Percentiles rank a stretch among this genome's conserved stretches.
These are phyloP conservation scores for Drosophila simulans DNA, from an alignment of 1,140 invertebrate genomes.

Conservation along the genomic window DNA sequence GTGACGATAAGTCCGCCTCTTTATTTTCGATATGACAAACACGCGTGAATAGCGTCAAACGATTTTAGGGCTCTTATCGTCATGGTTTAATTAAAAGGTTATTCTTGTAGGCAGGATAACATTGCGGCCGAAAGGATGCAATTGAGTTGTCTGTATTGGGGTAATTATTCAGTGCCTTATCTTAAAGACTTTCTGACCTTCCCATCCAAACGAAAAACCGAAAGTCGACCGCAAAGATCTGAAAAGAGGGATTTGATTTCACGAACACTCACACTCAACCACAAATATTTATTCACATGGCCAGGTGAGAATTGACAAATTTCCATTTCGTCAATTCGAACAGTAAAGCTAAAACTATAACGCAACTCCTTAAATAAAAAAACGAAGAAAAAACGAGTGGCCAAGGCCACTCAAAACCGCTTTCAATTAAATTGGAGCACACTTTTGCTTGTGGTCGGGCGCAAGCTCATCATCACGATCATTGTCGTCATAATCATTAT, in stretches of 20 bases:
- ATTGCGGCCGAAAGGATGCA: constrained; percentile 24
- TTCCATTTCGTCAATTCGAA: constrained; percentile 80
- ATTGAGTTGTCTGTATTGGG: constrained; percentile 55
- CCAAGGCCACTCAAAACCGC: constrained; percentile 75
- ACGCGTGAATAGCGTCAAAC: constrained; percentile 75
- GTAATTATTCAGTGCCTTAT: constrained; percentile 43
- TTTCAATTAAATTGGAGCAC: constrained; percentile 82
- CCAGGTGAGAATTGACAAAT: constrained; percentile 81
- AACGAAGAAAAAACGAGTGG: constrained; percentile 16
- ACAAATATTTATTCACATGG: constrained; percentile 49
- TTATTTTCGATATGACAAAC: constrained; percentile 68
- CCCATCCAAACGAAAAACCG: constrained; percentile 55
- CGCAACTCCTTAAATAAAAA: constrained; percentile 29
- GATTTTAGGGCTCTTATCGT: constrained; percentile 43
- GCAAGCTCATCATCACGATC: constrained; percentile 32
- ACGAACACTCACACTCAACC: constrained; percentile 31
- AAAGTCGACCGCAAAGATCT: constrained; percentile 64
- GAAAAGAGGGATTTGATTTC: constrained; percentile 3
- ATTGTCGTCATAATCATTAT: constrained; percentile 24
- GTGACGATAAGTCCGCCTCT: constrained; percentile 27
- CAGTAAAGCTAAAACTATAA: constrained; percentile 49
- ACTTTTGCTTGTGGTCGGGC: constrained; percentile 77
- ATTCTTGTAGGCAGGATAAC: constrained; percentile 73
- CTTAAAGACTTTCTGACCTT: constrained; percentile 73
- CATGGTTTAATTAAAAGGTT: constrained; percentile 84